Conservation (phyloP, 2,888 invertebrate species). For the Phalera bucephala region DNA sequence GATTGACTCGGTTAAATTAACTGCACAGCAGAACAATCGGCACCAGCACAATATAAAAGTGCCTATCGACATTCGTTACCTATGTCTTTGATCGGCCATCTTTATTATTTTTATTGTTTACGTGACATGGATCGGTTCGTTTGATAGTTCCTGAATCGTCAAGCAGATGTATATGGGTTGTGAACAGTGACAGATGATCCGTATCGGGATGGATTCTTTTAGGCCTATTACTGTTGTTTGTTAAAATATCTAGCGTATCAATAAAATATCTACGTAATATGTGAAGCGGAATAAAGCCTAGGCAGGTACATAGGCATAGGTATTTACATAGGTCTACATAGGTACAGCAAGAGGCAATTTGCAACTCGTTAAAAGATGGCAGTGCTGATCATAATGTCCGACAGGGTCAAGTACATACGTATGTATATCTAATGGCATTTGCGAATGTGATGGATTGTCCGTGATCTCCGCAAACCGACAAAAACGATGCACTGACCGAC, state of each 20-base stretch:
- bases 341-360: too few relatives aligned
- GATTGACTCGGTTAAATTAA: conserved; percentile 53
- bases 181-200: conserved; percentile 37
- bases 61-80: conserved; percentile 38
- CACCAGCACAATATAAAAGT: conserved; percentile 39
- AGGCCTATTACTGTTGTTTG: conserved; percentile 15
- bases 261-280: too few relatives aligned
- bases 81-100: conserved; percentile 35
- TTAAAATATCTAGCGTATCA: too few relatives aligned
- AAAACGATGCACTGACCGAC: conserved; percentile 30
- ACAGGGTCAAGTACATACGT: too few relatives aligned
- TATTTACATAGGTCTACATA: too few relatives aligned
- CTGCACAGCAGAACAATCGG: conserved; percentile 48
- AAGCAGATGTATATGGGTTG: conserved; percentile 45
- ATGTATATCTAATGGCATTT: too few relatives aligned
- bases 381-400: too few relatives aligned
- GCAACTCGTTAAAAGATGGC: too few relatives aligned
- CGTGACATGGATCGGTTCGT: conserved; percentile 45
- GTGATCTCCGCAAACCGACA: conserved; percentile 46
- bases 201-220: conserved; percentile 35
- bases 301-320: too few relatives aligned
- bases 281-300: too few relatives aligned
- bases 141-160: conserved; percentile 47
- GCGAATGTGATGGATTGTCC: conserved; percentile 57
- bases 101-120: conserved; percentile 51